Evolutionary conservation across 2,888 invertebrate species (phyloP).

Genomic region (Aradus depressus): DNA sequence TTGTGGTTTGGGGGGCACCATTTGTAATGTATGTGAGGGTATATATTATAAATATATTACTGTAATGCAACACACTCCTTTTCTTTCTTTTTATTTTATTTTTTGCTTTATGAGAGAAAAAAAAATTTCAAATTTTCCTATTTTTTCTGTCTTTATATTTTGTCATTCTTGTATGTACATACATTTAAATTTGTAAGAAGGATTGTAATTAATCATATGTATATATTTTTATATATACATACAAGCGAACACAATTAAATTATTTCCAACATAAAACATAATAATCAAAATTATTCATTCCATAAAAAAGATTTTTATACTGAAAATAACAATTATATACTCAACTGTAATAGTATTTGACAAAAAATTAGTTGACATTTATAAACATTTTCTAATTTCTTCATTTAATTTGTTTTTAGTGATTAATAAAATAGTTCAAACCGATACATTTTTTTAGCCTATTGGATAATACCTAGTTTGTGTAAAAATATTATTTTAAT

Average conservation of each 20-base stretch:
- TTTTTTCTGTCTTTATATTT: constrained; percentile 10
- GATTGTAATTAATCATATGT: not conserved
- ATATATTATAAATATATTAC: constrained; percentile 3
- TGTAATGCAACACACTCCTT: not conserved
- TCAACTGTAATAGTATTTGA: not conserved
- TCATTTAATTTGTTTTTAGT: constrained; percentile 4
- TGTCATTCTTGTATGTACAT: constrained; percentile 16
- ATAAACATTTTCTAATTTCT: constrained; percentile 8
- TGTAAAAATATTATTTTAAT: constrained; percentile 13
- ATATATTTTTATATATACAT: constrained; percentile 3
- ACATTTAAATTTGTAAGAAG: constrained; percentile 10
- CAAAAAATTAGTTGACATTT: not conserved
- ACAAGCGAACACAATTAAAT: not conserved
- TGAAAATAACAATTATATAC: not conserved
- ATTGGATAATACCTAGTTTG: constrained; percentile 13
- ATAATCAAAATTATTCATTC: constrained; percentile 8
- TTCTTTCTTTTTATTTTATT: constrained; percentile 9
- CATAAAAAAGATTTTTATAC: not conserved
- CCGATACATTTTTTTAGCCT: constrained; percentile 11
- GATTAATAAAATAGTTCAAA: constrained; percentile 6
- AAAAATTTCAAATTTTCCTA: too few relatives aligned
- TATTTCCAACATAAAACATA: not conserved
- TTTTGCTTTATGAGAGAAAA: too few relatives aligned
- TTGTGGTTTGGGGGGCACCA: constrained; percentile 18
- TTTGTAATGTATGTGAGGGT: constrained; percentile 12